These are phyloP conservation scores for Bradysia coprophila DNA, from an alignment of 1,140 invertebrate species.

Conservation along the genomic window DNA sequence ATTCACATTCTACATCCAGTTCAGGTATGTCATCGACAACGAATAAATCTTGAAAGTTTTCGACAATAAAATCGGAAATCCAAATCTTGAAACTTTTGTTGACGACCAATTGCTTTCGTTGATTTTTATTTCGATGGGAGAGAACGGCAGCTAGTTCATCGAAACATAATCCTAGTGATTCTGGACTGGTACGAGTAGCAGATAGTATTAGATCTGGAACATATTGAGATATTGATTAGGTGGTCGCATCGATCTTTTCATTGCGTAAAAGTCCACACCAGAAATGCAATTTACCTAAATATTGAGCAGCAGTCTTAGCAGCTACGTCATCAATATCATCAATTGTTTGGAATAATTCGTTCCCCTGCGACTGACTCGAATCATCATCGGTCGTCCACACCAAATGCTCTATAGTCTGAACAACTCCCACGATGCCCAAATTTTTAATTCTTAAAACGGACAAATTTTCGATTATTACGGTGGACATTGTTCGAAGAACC, in stretches of 20 bases:
- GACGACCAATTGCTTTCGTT: constrained; percentile 15
- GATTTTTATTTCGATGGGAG: constrained; percentile 10
- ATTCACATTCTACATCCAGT: too few relatives aligned
- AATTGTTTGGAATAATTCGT: constrained; percentile 12
- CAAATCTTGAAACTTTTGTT: constrained; percentile 36
- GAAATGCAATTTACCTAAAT: constrained; percentile 17
- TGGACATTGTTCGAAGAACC: too few relatives aligned
- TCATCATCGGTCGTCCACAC: constrained; percentile 10
- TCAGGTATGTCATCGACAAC: constrained; percentile 23
- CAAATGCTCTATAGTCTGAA: constrained; percentile 25
- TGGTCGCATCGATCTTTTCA: too few relatives aligned
- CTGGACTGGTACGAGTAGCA: constrained; percentile 20
- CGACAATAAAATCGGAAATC: constrained; percentile 33
- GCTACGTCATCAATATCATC: constrained; percentile 16
- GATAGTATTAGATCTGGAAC: constrained; percentile 17
- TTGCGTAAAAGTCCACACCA: too few relatives aligned
- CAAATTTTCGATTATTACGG: too few relatives aligned
- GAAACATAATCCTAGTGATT: constrained; percentile 44
- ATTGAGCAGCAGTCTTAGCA: constrained; percentile 20
- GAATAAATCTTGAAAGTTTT: constrained; percentile 39
- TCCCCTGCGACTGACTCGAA: constrained; percentile 7
- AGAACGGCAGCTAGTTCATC: constrained; percentile 48
- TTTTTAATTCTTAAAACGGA: constrained; percentile 24
- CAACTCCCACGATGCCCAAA: constrained; percentile 25
- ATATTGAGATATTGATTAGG: background rate